These are phyloP conservation scores for Corythornis leucogaster DNA, from an alignment of 2,797 vertebrate species.

Conservation along the genomic window DNA sequence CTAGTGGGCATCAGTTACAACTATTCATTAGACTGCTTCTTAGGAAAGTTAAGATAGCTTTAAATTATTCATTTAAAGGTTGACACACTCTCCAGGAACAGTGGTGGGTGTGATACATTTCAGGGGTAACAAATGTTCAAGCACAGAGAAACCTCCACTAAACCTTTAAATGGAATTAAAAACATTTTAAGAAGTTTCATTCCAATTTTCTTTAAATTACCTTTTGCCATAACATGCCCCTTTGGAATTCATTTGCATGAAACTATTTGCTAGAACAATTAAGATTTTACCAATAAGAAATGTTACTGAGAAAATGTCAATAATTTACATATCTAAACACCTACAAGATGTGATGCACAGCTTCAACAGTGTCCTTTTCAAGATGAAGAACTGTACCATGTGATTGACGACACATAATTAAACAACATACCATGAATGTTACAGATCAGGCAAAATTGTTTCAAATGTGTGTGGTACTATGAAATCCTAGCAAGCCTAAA, in stretches of 20 bases:
- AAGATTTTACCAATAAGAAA: neutral
- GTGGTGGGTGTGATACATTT: conserved; percentile 29
- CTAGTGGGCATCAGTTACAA: neutral
- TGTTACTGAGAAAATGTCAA: neutral
- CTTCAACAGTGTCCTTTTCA: neutral
- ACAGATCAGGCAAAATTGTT: neutral
- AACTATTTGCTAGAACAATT: neutral
- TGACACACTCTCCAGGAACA: conserved; percentile 27
- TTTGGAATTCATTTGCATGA: neutral
- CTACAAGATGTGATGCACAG: neutral
- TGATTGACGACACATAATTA: neutral
- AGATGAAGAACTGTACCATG: neutral
- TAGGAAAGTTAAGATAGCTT: conserved; percentile 30
- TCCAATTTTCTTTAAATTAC: neutral
- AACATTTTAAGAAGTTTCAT: neutral
- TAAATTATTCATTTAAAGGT: conserved; percentile 48
- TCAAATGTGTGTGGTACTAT: neutral
- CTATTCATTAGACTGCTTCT: conserved; percentile 11
- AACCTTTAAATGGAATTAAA: conserved; percentile 5
- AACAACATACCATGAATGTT: neutral
- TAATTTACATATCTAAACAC: neutral
- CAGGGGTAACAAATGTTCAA: conserved; percentile 18
- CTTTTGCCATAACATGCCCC: neutral
- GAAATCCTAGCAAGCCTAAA: neutral
- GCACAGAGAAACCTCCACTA: neutral